phyloP scores from a whole-genome alignment of 2,797 vertebrate genomes.

The Enteromius unitaeniatus region DNA sequence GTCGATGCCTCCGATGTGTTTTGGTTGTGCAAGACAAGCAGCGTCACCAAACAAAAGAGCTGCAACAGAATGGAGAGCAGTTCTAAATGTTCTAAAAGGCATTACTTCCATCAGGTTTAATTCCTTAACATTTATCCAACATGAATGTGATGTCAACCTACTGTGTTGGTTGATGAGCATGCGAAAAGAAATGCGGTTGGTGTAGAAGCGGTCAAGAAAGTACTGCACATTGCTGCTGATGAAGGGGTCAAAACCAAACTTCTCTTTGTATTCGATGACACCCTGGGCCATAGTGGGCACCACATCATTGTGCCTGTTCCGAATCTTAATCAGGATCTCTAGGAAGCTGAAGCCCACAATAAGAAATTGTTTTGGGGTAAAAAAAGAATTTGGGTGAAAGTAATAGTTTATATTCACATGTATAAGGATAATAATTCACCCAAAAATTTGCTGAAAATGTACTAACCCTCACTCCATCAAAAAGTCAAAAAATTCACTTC shows the following conservation, averaged over 20 bases:
- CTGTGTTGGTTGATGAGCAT: constrained; percentile 93
- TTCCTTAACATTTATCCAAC: not conserved
- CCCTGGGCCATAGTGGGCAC: constrained; percentile 91
- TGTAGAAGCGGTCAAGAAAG: constrained; percentile 89
- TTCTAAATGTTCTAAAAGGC: not conserved
- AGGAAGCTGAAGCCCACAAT: constrained; percentile 79
- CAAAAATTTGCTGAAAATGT: not conserved
- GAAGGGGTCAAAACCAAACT: constrained; percentile 87
- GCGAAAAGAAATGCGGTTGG: constrained; percentile 88
- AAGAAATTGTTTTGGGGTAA: not conserved
- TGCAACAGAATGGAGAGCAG: constrained; percentile 53
- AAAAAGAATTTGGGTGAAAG: not conserved
- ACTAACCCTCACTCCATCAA: not conserved
- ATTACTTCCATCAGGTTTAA: not conserved
- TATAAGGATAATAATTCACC: not conserved
- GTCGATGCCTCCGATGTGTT: constrained; percentile 88
- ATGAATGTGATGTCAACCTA: constrained; percentile 69
- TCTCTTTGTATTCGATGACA: constrained; percentile 90
- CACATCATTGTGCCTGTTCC: constrained; percentile 89
- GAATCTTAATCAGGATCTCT: constrained; percentile 83
- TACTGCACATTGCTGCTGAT: constrained; percentile 89
- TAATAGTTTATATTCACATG: not conserved
- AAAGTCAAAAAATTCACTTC: not conserved
- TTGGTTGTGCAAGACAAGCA: constrained; percentile 84
- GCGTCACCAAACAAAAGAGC: constrained; percentile 85